These are phyloP conservation scores for Ramphastos sulfuratus DNA, from an alignment of 2,113 vertebrate genomes.

Conservation along the genomic window DNA sequence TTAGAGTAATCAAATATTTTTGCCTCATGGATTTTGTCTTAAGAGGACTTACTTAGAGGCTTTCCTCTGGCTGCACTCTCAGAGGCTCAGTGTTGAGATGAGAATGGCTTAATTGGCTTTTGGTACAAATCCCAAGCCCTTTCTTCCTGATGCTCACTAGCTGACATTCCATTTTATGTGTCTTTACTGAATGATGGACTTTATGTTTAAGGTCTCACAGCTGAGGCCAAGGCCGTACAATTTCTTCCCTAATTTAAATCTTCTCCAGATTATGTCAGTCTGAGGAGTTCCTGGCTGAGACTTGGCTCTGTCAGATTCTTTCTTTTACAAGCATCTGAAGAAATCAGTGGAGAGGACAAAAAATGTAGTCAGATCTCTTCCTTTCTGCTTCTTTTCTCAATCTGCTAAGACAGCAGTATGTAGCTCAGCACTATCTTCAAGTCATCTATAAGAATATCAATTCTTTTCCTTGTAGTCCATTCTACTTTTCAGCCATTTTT, in stretches of 20 bases:
- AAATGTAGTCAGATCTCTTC: not conserved
- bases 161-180: not conserved
- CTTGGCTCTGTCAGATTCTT: not conserved
- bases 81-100: not conserved
- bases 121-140: not conserved
- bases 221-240: not conserved
- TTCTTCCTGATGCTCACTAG: not conserved
- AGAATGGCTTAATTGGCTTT: not conserved
- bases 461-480: not conserved
- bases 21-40: not conserved
- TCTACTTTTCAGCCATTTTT: not conserved
- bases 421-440: not conserved
- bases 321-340: not conserved
- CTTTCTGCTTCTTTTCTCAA: not conserved
- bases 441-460: not conserved
- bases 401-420: not conserved
- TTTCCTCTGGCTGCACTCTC: not conserved
- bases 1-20: not conserved
- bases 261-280: not conserved
- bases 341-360: not conserved
- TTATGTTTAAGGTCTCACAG: not conserved
- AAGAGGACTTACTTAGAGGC: not conserved
- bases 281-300: not conserved
- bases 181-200: not conserved
- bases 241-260: conserved; percentile 17